Evolutionary conservation across 37 sponge, comb jelly and placozoan genomes (phyloP).

Genomic region (Spongilla lacustris): DNA sequence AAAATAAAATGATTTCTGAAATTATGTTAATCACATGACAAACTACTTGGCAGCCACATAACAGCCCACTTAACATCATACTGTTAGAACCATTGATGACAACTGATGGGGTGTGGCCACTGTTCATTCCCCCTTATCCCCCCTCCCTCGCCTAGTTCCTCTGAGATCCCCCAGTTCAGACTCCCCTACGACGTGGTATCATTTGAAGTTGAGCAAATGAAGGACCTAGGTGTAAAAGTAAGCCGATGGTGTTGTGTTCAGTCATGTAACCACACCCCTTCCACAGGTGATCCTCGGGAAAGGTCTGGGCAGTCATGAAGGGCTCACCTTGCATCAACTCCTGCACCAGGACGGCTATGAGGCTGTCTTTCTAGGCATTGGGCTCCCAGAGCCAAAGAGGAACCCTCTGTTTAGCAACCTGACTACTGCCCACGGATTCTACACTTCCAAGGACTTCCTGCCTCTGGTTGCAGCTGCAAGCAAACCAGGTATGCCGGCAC

Average conservation of each 20-base stretch:
- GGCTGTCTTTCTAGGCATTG: slow-evolving; percentile 90
- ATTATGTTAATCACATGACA: too few species aligned
- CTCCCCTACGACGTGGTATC: slow-evolving; percentile 95
- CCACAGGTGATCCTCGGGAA: slow-evolving; percentile 64
- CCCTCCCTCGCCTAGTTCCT: slow-evolving; percentile 59
- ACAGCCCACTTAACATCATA: too few species aligned
- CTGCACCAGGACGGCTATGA: slow-evolving; percentile 72
- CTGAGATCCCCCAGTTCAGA: slow-evolving; percentile 96
- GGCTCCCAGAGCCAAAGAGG: slow-evolving; percentile 84
- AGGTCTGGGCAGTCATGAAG: slow-evolving; percentile 48
- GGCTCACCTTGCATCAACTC: slow-evolving; percentile 57
- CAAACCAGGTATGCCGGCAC: slow-evolving; percentile 77
- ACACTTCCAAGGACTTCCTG: slow-evolving; percentile 92
- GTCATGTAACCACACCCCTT: background rate
- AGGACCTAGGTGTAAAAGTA: slow-evolving; percentile 94
- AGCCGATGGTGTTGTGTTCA: background rate
- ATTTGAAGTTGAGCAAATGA: slow-evolving; percentile 95
- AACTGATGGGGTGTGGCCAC: background rate
- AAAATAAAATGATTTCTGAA: too few species aligned
- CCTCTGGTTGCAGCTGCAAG: slow-evolving; percentile 80
- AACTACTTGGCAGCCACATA: too few species aligned
- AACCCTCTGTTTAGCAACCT: slow-evolving; percentile 74
- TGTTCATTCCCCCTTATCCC: background rate
- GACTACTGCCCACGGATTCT: slow-evolving; percentile 73
- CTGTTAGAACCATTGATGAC: too few species aligned